Evolutionary conservation across 1,140 invertebrate genomes (phyloP).

Genomic region (Ceratina calcarata): DNA sequence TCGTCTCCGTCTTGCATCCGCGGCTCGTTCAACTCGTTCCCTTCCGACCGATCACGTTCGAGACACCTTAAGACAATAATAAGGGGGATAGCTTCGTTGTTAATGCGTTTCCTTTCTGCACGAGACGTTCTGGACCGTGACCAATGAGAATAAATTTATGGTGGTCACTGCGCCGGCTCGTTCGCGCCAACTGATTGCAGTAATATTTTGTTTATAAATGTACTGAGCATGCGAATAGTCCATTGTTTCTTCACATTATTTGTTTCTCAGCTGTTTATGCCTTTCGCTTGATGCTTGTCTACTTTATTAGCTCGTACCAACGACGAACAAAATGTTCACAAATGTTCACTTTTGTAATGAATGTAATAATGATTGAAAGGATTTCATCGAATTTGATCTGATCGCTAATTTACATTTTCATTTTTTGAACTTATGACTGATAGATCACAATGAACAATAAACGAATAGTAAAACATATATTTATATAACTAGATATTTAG

Average conservation of each 20-base stretch:
- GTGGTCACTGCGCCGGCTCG: constrained; percentile 12
- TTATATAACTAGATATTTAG: too few species aligned
- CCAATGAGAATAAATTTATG: constrained; percentile 61
- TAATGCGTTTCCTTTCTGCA: constrained; percentile 53
- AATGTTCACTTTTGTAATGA: too few species aligned
- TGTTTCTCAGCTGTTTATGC: constrained; percentile 1
- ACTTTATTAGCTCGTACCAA: not conserved
- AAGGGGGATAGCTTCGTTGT: constrained; percentile 57
- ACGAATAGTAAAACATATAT: too few species aligned
- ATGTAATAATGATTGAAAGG: too few species aligned
- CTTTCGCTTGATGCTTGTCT: not conserved
- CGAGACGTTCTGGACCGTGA: constrained; percentile 58
- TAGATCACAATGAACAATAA: too few species aligned
- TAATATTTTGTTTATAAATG: constrained; percentile 40
- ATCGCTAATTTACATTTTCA: too few species aligned
- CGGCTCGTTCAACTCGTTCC: constrained; percentile 23
- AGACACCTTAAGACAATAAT: constrained; percentile 67
- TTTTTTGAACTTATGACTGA: too few species aligned
- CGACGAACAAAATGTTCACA: too few species aligned
- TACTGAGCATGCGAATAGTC: not conserved
- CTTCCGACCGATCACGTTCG: constrained; percentile 50
- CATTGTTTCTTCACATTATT: not conserved
- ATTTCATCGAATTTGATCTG: too few species aligned
- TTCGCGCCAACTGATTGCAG: constrained; percentile 42
- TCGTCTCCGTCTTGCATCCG: constrained; percentile 10